phyloP scores from a whole-genome alignment of 2,797 vertebrate genomes.

The Holocentrus rufus region DNA sequence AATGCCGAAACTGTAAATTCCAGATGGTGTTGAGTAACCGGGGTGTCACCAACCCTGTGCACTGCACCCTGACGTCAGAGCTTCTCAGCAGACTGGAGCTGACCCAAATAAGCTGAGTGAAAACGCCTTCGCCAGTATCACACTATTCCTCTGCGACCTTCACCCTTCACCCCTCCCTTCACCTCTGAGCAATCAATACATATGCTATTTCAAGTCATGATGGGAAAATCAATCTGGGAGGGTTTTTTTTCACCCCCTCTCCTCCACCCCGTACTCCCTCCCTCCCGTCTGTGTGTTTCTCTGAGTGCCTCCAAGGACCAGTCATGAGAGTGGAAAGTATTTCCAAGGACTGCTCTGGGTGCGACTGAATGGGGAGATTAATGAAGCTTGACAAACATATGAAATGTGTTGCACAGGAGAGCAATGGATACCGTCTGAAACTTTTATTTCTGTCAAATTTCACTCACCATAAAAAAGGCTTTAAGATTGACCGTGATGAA shows the following conservation, averaged over 20 bases:
- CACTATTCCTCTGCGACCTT: conserved; percentile 41
- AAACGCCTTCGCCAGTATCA: conserved; percentile 18
- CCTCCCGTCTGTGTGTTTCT: conserved; percentile 47
- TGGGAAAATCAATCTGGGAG: conserved; percentile 79
- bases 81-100: conserved; percentile 13
- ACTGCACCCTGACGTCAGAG: neutral
- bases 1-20: no score
- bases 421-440: conserved; percentile 48
- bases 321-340: conserved; percentile 74
- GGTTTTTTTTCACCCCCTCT: conserved; percentile 45
- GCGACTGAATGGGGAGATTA: conserved; percentile 70
- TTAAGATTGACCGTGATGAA: conserved; percentile 41
- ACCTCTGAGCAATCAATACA: conserved; percentile 79
- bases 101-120: conserved; percentile 19
- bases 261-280: conserved; percentile 1
- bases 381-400: conserved; percentile 71
- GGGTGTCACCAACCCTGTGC: neutral
- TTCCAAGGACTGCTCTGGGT: conserved; percentile 71
- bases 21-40: neutral
- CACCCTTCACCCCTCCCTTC: conserved; percentile 45
- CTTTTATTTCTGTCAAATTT: conserved; percentile 56
- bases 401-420: conserved; percentile 59
- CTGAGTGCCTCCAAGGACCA: conserved; percentile 64
- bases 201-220: conserved; percentile 78
- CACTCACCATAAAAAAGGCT: conserved; percentile 17